A percentile compares a stretch with the other conserved stretches of the same genome.
phyloP scores from a whole-genome alignment of 2,888 invertebrate genomes.

The Anagyrus pseudococci region DNA sequence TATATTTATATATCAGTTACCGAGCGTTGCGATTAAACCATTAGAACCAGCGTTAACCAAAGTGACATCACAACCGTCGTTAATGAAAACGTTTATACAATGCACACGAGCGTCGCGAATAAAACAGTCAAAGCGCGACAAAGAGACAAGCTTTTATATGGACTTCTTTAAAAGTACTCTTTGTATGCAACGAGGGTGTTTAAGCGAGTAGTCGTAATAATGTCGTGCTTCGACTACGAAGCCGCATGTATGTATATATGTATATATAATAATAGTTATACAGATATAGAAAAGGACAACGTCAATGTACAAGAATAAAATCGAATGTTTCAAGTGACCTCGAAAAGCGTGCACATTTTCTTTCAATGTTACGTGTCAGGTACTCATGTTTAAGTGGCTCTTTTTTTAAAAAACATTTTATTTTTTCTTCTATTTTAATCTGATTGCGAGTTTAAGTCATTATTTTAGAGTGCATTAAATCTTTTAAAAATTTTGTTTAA shows the following conservation, averaged over 20 bases:
- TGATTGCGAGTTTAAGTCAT: too few relatives aligned
- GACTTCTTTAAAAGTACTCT: too few relatives aligned
- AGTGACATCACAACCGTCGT: too few relatives aligned
- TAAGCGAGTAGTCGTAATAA: conserved; percentile 34
- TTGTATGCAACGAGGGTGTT: conserved; percentile 35
- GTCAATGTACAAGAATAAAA: conserved; percentile 25
- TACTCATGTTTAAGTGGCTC: too few relatives aligned
- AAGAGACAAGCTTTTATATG: conserved; percentile 26
- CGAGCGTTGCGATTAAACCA: too few relatives aligned
- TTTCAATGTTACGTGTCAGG: too few relatives aligned
- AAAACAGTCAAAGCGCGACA: conserved; percentile 31
- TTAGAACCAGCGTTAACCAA: too few relatives aligned
- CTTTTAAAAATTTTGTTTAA: not conserved
- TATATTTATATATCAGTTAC: too few relatives aligned
- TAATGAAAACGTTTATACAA: conserved; percentile 17
- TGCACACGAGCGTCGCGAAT: conserved; percentile 27
- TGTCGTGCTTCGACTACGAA: conserved; percentile 35
- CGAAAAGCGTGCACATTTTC: conserved; percentile 30
- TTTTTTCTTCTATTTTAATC: too few relatives aligned
- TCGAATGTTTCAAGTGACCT: conserved; percentile 21
- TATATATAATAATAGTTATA: conserved; percentile 14
- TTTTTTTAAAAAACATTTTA: too few relatives aligned
- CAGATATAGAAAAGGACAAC: conserved; percentile 7
- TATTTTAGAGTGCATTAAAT: too few relatives aligned
- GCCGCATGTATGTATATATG: conserved; percentile 19